Conservation (phyloP, 2,888 invertebrate species). For the Nomada goodeniana region DNA sequence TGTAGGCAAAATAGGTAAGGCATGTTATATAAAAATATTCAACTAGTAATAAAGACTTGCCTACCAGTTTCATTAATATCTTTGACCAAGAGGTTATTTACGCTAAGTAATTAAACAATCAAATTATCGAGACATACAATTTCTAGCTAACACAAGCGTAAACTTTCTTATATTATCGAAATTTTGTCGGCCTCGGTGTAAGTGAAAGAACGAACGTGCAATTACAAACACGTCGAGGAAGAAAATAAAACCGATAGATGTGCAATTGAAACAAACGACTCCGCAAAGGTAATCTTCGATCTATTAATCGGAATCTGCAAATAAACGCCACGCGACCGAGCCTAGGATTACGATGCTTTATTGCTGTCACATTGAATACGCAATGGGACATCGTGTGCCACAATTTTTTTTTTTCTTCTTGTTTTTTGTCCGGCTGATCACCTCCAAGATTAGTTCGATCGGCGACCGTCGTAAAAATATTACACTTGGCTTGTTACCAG, state of each 20-base stretch:
- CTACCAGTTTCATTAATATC: no score
- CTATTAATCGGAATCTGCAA: neutral
- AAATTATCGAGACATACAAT: no score
- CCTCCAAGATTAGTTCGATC: slow-evolving; percentile 52
- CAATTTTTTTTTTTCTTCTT: slow-evolving; percentile 24
- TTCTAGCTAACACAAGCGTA: no score
- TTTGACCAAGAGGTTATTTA: no score
- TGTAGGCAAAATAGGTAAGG: no score
- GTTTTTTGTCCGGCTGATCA: slow-evolving; percentile 30
- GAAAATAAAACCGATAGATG: neutral
- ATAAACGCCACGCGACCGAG: neutral
- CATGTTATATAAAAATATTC: no score
- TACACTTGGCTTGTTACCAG: slow-evolving; percentile 58
- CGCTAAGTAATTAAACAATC: no score
- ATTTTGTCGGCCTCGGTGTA: no score
- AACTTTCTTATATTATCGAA: no score
- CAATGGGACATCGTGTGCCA: slow-evolving; percentile 44
- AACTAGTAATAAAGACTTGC: no score
- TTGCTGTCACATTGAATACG: slow-evolving; percentile 13
- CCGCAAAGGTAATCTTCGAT: neutral
- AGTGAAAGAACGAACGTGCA: neutral
- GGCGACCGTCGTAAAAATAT: slow-evolving; percentile 59
- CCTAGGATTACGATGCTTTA: neutral
- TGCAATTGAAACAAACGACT: slow-evolving; percentile 3
- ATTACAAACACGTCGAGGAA: neutral